Conservation (phyloP, 2,888 invertebrate species). For the Linyphia triangularis region DNA sequence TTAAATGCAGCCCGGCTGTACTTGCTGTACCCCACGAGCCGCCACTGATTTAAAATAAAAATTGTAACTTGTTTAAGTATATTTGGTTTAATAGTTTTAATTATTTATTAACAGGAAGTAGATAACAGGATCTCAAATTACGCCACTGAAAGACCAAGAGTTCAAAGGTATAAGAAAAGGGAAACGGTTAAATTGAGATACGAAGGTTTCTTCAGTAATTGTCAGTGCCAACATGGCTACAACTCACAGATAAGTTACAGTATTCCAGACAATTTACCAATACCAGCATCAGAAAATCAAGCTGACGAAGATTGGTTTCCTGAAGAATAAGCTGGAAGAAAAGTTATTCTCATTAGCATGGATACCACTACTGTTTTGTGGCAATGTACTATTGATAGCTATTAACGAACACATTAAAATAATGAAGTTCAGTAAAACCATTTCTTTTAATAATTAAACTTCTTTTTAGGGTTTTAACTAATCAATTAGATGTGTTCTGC, state of each 20-base stretch:
- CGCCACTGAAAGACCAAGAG: conserved; percentile 17
- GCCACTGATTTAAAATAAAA: too few species aligned
- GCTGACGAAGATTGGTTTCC: conserved; percentile 67
- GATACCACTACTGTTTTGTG: too few species aligned
- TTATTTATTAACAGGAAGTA: conserved; percentile 47
- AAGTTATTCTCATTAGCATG: not conserved
- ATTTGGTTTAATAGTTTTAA: not conserved
- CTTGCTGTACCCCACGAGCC: too few species aligned
- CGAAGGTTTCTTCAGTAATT: conserved; percentile 61
- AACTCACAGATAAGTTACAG: conserved; percentile 66
- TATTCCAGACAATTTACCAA: conserved; percentile 33
- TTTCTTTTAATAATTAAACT: too few species aligned
- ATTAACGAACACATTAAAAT: too few species aligned
- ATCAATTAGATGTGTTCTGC: too few species aligned
- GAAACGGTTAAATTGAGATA: conserved; percentile 34
- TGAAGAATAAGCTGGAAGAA: conserved; percentile 31
- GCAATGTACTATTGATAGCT: too few species aligned
- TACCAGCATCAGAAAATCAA: not conserved
- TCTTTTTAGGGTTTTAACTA: too few species aligned
- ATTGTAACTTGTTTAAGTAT: too few species aligned
- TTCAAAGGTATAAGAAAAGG: not conserved
- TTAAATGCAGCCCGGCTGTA: too few species aligned
- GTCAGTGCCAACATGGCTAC: conserved; percentile 64
- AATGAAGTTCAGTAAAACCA: too few species aligned
- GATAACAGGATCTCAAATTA: conserved; percentile 40